Conservation (phyloP, 2,113 vertebrate genomes). For the Corydoras maculifer region DNA sequence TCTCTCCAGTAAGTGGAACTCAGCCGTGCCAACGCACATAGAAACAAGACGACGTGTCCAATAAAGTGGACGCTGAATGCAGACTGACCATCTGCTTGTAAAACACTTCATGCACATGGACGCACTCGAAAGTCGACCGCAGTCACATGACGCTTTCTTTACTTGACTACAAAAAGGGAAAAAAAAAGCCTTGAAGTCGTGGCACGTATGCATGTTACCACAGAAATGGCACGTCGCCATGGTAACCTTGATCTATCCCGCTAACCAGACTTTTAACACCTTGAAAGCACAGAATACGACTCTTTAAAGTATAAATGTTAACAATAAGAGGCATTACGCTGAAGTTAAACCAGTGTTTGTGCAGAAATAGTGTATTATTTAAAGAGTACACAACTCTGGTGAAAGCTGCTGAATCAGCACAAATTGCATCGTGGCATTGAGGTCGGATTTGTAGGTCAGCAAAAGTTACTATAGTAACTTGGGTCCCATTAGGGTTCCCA, state of each 20-base stretch:
- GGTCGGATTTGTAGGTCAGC: slow-evolving; percentile 5
- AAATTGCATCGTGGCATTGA: background rate
- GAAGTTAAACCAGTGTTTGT: background rate
- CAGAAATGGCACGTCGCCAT: slow-evolving; percentile 5
- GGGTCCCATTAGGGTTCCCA: background rate
- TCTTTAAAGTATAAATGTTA: background rate
- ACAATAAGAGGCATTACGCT: background rate
- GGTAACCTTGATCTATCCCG: background rate
- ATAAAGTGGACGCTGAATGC: no score
- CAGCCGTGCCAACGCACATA: no score
- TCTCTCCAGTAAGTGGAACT: no score
- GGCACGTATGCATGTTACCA: background rate
- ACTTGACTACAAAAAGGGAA: no score
- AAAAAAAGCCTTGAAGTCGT: background rate
- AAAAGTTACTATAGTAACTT: background rate
- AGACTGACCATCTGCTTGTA: no score
- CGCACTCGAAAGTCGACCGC: no score
- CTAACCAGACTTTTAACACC: background rate
- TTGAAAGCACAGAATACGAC: background rate
- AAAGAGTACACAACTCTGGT: background rate
- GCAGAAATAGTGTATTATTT: no score
- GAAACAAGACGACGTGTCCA: no score
- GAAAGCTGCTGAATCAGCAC: slow-evolving; percentile 5
- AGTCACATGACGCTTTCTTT: no score
- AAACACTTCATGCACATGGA: no score